Base-by-base conservation (phyloP, 2,113 vertebrate species). In the Archocentrus centrarchus region DNA sequence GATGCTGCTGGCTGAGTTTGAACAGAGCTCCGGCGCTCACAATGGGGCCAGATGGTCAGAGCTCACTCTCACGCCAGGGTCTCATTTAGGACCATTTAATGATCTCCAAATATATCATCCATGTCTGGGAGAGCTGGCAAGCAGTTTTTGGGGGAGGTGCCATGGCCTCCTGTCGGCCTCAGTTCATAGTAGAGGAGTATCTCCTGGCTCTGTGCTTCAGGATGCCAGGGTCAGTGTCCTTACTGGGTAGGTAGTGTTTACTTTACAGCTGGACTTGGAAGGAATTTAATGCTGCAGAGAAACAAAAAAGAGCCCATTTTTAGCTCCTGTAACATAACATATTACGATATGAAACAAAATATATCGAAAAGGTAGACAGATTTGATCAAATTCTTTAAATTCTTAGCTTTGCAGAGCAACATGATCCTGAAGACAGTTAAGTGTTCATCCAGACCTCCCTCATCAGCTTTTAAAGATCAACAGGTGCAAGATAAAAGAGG, bases 31-130 rank as follows among this genome's bases (percentile, higher is more conserved):
- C 79, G 17, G 76, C 44, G 2, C 79, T 93, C 93, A 94, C 94
- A 94, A 95, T 94, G 82, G 92, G 92, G 88, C 94, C 94, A 95
- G 94, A 95, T 95, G 94, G 94, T 90, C 93, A 87, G 91, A 90
- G 88, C 91, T 89, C 62, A 13, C 91, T 92, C 93, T 95, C 94
- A 94, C 93, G 89, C 94, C 93, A 93, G 93, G 93, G 91, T 94
- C 94, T 93, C 93, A 90, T 94, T 95, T 95, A 95, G 93, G 93
- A 90, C 90, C 94, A 93, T 94, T 95, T 94, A 95, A 94, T 93
- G 92, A 93, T 95, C 92, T 92, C 90, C 92, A 95, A 93, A 94
- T 95, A 93, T 85, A 93, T 94, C 92, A 92, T 91, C 88, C 86
- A 86, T 91, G 93, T 94, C 93, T 94, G 91, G 75, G 81, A 88